These are phyloP conservation scores for Platysternon megacephalum DNA, from an alignment of 2,113 vertebrate genomes.

Conservation along the genomic window DNA sequence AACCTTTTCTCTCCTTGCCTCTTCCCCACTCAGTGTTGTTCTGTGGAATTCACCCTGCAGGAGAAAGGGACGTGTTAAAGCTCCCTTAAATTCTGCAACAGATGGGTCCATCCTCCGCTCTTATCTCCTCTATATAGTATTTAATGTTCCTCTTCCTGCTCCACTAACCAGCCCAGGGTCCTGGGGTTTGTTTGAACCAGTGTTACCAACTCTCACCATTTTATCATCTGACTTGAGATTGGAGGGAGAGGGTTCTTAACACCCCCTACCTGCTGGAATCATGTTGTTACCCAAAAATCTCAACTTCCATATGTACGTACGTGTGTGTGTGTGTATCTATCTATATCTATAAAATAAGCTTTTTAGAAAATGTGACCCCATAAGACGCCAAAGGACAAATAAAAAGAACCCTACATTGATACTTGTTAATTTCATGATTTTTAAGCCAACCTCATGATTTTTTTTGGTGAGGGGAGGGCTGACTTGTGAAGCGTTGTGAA, in stretches of 20 bases:
- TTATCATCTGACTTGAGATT: neutral
- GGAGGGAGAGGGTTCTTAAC: neutral
- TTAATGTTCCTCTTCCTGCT: neutral
- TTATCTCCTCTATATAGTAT: neutral
- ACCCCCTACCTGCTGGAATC: neutral
- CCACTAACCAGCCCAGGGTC: neutral
- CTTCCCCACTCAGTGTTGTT: too few relatives aligned
- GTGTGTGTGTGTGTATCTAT: neutral
- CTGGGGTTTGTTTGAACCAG: neutral
- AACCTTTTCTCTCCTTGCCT: neutral
- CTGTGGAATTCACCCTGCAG: neutral
- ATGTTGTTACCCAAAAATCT: neutral
- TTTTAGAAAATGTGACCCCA: too few relatives aligned
- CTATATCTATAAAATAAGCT: neutral
- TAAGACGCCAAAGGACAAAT: neutral
- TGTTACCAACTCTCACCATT: neutral
- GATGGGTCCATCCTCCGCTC: neutral
- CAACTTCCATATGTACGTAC: neutral
- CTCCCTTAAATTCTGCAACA: neutral
- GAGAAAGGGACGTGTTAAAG: neutral
- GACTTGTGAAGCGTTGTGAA: neutral
- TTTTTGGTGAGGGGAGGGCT: neutral
- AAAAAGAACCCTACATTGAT: neutral
- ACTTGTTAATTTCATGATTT: neutral
- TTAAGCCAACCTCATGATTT: neutral